Evolutionary conservation across 1,140 invertebrate species (phyloP).

Genomic region (Phthorimaea operculella): DNA sequence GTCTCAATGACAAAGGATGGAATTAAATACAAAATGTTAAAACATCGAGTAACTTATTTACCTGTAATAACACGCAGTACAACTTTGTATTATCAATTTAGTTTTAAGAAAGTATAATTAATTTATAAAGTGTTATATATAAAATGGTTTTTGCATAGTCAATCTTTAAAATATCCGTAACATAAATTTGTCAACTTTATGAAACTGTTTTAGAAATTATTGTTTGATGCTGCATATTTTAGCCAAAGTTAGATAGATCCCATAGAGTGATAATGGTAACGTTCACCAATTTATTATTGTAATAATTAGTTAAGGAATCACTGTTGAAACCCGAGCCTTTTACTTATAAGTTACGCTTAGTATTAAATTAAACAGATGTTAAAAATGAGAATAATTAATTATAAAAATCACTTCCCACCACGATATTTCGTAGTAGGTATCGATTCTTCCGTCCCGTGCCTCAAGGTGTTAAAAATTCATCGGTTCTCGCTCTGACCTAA

Average conservation of each 20-base stretch:
- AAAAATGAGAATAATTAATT: not conserved
- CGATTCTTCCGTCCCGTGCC: constrained; percentile 60
- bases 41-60: constrained; percentile 7
- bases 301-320: not conserved
- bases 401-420: not conserved
- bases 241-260: not conserved
- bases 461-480: constrained; percentile 61
- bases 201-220: no score
- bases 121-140: not conserved
- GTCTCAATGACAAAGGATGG: no score
- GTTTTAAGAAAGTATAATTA: constrained; percentile 22
- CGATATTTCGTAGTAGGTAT: constrained; percentile 36
- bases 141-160: no score
- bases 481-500: constrained; percentile 12
- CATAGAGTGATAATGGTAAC: not conserved
- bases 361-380: not conserved
- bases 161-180: no score
- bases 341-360: not conserved
- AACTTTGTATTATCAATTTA: constrained; percentile 35
- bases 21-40: constrained; percentile 3
- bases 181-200: no score
- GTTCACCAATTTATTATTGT: not conserved
- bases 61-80: constrained; percentile 16
- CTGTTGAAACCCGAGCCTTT: not conserved
- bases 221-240: no score